phyloP scores from a whole-genome alignment of 1,140 invertebrate species.

The Trypoxylus dichotomus region DNA sequence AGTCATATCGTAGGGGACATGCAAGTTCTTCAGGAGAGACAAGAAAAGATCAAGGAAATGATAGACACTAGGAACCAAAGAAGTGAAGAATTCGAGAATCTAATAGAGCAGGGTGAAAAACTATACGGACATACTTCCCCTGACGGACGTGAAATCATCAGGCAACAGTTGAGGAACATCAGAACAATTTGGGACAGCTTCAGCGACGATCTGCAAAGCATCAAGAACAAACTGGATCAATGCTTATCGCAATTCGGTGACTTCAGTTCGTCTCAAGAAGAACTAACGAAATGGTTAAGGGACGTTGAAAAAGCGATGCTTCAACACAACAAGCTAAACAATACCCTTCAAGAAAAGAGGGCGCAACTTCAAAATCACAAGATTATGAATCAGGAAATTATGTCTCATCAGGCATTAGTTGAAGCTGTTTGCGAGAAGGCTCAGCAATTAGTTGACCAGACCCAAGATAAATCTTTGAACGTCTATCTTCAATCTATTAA shows the following conservation, averaged over 20 bases:
- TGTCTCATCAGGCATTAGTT: conserved; percentile 86
- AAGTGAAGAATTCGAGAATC: conserved; percentile 78
- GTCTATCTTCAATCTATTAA: conserved; percentile 87
- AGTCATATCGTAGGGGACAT: conserved; percentile 88
- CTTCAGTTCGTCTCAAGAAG: conserved; percentile 84
- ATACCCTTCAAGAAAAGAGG: conserved; percentile 89
- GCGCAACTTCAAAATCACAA: conserved; percentile 93
- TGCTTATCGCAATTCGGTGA: conserved; percentile 89
- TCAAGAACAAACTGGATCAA: conserved; percentile 81
- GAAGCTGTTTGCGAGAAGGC: conserved; percentile 92
- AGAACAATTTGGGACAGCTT: conserved; percentile 86
- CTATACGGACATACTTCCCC: conserved; percentile 91
- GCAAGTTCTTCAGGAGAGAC: conserved; percentile 79
- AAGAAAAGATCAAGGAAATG: conserved; percentile 80
- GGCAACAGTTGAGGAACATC: conserved; percentile 83
- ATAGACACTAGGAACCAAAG: conserved; percentile 80
- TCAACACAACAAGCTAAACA: conserved; percentile 86
- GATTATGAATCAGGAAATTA: conserved; percentile 93
- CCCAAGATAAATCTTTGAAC: conserved; percentile 82
- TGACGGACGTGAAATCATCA: conserved; percentile 87
- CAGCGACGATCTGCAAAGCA: conserved; percentile 77
- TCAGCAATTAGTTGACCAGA: conserved; percentile 84
- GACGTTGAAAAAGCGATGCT: conserved; percentile 91
- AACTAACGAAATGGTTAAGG: conserved; percentile 88
- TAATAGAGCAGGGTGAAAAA: conserved; percentile 88